These are phyloP conservation scores for Blastomussa wellsi DNA, from an alignment of 92 coral and sea anemone species.

Conservation along the genomic window DNA sequence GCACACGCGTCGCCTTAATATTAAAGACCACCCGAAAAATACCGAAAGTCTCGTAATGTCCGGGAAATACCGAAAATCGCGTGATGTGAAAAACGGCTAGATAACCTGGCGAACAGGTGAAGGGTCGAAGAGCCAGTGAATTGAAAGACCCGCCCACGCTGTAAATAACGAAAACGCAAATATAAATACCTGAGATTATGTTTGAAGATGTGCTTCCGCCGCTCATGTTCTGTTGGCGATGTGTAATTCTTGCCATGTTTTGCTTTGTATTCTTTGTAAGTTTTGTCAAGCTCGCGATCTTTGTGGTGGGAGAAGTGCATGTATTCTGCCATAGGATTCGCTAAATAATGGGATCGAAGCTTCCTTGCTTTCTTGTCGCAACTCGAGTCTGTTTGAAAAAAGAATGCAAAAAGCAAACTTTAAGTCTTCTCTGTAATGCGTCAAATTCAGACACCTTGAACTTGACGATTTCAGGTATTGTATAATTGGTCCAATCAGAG, in stretches of 20 bases:
- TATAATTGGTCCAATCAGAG: neutral
- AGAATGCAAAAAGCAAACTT: neutral
- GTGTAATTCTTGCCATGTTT: conserved; percentile 74
- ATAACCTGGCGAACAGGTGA: neutral
- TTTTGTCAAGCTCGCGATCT: conserved; percentile 71
- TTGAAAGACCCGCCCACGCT: neutral
- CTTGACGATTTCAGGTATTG: no score
- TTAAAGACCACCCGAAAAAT: no score
- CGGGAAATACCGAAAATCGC: no score
- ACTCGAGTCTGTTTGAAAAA: conserved; percentile 58
- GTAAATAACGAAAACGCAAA: neutral
- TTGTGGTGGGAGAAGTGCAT: conserved; percentile 86
- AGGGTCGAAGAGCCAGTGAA: neutral
- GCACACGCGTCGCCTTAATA: no score
- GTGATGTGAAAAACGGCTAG: neutral
- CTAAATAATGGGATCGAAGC: conserved; percentile 72
- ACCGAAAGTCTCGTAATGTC: no score
- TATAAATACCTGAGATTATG: conserved; percentile 84
- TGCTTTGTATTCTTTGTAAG: conserved; percentile 71
- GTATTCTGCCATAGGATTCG: conserved; percentile 96
- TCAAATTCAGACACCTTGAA: neutral
- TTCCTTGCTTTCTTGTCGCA: conserved; percentile 75
- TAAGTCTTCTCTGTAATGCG: neutral
- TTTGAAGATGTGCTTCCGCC: conserved; percentile 90
- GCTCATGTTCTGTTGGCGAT: conserved; percentile 70